phyloP scores from a whole-genome alignment of 2,888 invertebrate genomes.

The Carcina quercana region DNA sequence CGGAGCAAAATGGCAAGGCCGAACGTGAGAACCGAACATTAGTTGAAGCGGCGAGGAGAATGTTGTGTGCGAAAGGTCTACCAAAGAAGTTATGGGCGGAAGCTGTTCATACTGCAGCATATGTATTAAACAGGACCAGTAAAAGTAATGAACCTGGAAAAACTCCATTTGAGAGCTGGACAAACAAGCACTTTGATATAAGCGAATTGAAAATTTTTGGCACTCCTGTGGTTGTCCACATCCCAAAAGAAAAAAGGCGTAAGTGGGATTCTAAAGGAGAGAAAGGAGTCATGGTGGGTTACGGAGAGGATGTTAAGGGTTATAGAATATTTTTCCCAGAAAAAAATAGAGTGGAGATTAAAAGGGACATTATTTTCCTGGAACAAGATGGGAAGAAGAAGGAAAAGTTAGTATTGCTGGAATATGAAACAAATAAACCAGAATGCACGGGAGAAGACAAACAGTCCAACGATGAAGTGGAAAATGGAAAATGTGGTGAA shows the following conservation, averaged over 20 bases:
- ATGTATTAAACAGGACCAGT: conserved; percentile 6
- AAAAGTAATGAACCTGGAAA: conserved; percentile 1
- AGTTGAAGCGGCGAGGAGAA: conserved; percentile 9
- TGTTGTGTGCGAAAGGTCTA: conserved; percentile 6
- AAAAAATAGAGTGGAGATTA: conserved; percentile 11
- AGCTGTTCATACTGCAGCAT: conserved; percentile 5
- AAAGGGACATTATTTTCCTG: conserved; percentile 13
- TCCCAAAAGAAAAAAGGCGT: conserved; percentile 9
- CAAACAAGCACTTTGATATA: background rate
- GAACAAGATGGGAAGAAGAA: conserved; percentile 1
- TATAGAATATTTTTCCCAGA: conserved; percentile 14
- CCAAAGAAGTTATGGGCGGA: conserved; percentile 15
- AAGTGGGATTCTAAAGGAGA: conserved; percentile 11
- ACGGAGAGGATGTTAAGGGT: conserved; percentile 13
- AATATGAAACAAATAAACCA: too few relatives aligned
- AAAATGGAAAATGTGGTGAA: too few relatives aligned
- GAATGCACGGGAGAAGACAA: too few relatives aligned
- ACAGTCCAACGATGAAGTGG: too few relatives aligned
- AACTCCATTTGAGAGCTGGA: conserved; percentile 14
- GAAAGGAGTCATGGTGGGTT: conserved; percentile 16
- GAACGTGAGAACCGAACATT: conserved; percentile 10
- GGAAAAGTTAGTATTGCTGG: too few relatives aligned
- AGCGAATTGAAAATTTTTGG: conserved; percentile 1
- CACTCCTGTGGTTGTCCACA: conserved; percentile 5
- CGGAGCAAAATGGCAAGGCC: conserved; percentile 9